These are phyloP conservation scores for Eristalis tenax DNA, from an alignment of 2,888 invertebrate species.

Conservation along the genomic window DNA sequence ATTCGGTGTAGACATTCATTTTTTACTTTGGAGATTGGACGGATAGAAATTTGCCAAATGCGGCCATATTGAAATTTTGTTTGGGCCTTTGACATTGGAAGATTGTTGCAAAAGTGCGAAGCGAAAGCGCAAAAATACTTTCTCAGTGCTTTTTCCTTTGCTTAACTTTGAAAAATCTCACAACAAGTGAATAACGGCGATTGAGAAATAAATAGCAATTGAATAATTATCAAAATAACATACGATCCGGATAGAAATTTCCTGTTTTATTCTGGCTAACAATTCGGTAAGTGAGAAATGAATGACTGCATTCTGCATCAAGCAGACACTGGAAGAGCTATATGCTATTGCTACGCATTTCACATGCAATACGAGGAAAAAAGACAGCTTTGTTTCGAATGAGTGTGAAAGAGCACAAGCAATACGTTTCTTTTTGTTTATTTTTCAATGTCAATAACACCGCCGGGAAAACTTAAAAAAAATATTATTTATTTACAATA, in stretches of 20 bases:
- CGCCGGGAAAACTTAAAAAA: conserved; percentile 51
- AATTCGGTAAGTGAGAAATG: conserved; percentile 65
- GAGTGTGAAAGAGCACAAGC: conserved; percentile 54
- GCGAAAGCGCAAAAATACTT: conserved; percentile 64
- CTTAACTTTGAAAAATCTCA: conserved; percentile 33
- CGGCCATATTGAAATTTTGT: conserved; percentile 73
- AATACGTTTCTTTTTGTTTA: conserved; percentile 67
- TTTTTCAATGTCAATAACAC: conserved; percentile 72
- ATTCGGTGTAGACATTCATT: conserved; percentile 38
- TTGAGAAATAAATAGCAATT: background rate
- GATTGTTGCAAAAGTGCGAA: conserved; percentile 73
- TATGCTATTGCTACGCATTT: conserved; percentile 51
- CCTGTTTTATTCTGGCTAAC: conserved; percentile 68
- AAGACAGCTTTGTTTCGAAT: conserved; percentile 16
- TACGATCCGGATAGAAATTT: conserved; percentile 48
- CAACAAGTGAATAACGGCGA: conserved; percentile 43
- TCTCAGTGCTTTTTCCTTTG: conserved; percentile 30
- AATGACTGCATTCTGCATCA: conserved; percentile 64
- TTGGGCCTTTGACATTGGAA: conserved; percentile 74
- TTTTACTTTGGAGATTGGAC: conserved; percentile 64
- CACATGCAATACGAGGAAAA: conserved; percentile 42
- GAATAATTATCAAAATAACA: conserved; percentile 28
- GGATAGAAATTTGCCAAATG: conserved; percentile 58
- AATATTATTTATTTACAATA: conserved; percentile 61
- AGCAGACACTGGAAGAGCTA: conserved; percentile 60